Evolutionary conservation across 1,140 invertebrate species (phyloP), one percentile per base, ranked within the genome.

Genomic region (Drosophila tsacasi): DNA sequence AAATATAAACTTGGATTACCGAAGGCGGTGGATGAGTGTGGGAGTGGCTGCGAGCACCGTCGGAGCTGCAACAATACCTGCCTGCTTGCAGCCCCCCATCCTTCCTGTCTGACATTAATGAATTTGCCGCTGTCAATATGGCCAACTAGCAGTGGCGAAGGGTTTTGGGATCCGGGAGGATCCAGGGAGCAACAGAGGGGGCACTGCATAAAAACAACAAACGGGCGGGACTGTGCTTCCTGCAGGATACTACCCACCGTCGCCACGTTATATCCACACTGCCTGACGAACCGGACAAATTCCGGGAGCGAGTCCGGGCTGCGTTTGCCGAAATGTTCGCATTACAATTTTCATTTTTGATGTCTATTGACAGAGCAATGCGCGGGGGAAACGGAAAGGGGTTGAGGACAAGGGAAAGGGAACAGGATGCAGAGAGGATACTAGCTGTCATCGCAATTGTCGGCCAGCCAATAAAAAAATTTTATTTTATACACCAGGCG

Each of bases 291-390:
- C 72, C 71, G 49, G 64, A 68, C 73, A 66, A 69, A 77, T 71
- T 64, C 72, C 68, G 69, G 67, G 21, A 37, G 21, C 21, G 30
- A 39, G 52, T 30, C 37, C 30, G 54, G 67, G 32, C 37, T 57
- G 55, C 68, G 71, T 76, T 80, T 82, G 75, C 54, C 86, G 54
- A 87, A 89, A 89, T 89, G 67, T 86, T 89, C 83, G 83, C 61
- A 90, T 90, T 90, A 90, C 85, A 90, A 90, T 90, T 90, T 90
- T 90, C 79, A 90, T 90, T 90, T 90, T 90, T 90, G 86, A 90
- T 90, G 85, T 90, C 82, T 86, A 90, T 90, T 90, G 85, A 90
- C 85, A 90, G 58, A 78, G 57, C 59, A 58, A 67, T 64, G 60
- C 52, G 79, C 44, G 37, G 42, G 71, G 19, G 0, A 23, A 12